Evolutionary conservation across 2,888 invertebrate species (phyloP), one percentile per base, ranked within the genome.

Genomic region (Didymodactylos carnosus): DNA sequence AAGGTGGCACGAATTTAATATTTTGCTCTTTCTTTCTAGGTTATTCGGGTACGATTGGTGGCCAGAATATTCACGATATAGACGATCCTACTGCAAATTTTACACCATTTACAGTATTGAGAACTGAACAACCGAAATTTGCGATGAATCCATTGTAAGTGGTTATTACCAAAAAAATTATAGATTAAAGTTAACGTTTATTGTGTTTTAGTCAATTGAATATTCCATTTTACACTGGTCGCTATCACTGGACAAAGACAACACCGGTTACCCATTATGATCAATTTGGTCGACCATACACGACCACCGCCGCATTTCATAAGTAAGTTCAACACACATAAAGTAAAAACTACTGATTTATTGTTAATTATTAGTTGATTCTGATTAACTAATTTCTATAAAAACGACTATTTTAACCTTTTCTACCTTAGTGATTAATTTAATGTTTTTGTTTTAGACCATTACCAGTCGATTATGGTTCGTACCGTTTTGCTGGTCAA

Each of bases 181-280:
- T 23, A n/a, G 41, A n/a, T 19, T 70, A 29, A 35, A 35, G 29
- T 69, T 69, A 6, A 35, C 13, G 16, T 39, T 23, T 39, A 23
- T n/a, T n/a, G n/a, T n/a, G 8, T 73, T 41, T 13, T n/a, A 74
- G 74, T 62, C 71, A 74, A 39, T 53, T 71, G 25, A 74, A 74
- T 46, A 74, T 74, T 43, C 74, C 74, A 35, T 53, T 71, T 25
- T 74, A 74, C 25, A 74, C 74, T 41, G 74, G 74, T 11, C 71
- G 53, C 23, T 27, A 39, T 6, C 74, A 74, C 39, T 43, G 71
- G 39, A 71, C 62, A n/a, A 74, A 74, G 35, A 46, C 39, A 35
- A 51, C 39, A 19, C 53, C 62, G 39, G 74, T 74, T 10, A 71
- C 74, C 14, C 74, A 74, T 69, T 74, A 74, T 46, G 71, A 72